Base-by-base conservation (phyloP, 2,797 vertebrate species). In the Channa striata region DNA sequence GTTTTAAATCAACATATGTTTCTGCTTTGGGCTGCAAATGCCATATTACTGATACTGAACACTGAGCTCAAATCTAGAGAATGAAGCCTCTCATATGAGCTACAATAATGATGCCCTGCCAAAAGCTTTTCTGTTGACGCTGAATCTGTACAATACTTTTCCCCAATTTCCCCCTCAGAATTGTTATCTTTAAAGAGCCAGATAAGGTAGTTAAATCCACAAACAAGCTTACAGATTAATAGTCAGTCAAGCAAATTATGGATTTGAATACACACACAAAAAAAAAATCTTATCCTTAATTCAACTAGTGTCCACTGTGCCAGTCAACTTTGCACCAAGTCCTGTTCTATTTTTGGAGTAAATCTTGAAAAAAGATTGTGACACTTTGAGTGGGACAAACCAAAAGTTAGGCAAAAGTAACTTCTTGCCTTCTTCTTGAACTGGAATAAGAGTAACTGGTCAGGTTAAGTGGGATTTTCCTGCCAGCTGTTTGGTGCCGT, bases 401-500 rank as follows among this genome's bases (percentile, higher is more conserved):
- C 5, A 57, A 54, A 59, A 59, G 40, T 59, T 14, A 42, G 39
- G 13, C 39, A 43, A 8, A 43, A 43, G 16, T 34, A 48, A 44
- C 11, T 48, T 78, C 34, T 52, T 37, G n/a, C 40, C 68, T 69
- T 25, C 56, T 56, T 59, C 43, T 54, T 57, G 57, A 76, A 5
- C 37, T 59, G 47, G n/a, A 68, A 51, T 52, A 53, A 53, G 42
- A 30, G 25, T 30, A 33, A 56, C 21, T 19, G 37, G 56, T 58
- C 21, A 52, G 75, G 52, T 57, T 36, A 53, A 69, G 44, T 37
- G 67, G 30, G 64, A 46, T 76, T 85, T 80, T 65, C 54, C 66
- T 68, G 21, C 74, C 80, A 84, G 50, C 68, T 84, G 71, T 69
- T 86, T 40, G 7, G 34, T 9, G 6, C 52, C 9, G 59, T 59